Base-by-base conservation (phyloP, 2,888 invertebrate genomes). In the Idaea biselata region DNA sequence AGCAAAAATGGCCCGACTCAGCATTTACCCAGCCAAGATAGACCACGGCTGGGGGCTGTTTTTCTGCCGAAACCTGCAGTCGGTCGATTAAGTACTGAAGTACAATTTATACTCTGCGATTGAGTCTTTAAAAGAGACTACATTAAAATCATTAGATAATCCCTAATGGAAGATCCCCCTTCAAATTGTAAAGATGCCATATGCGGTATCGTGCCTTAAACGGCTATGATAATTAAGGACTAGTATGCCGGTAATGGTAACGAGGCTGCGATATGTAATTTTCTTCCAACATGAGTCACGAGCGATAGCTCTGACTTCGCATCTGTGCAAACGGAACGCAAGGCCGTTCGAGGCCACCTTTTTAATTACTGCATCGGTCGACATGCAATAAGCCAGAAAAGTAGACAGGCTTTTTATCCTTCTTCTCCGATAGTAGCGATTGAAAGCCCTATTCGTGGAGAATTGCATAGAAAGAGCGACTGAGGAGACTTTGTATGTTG, bases 311-410 rank as follows among this genome's bases (percentile, higher is more conserved):
- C 62, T 73, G 73, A 73, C 60, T 67, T 75, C 76, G 79, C 87
- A 87, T 83, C 87, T 88, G 87, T 80, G 73, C 82, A 87, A 87
- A 85, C 84, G 78, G 70, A 67, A 70, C 74, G 74, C 88, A 87
- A 87, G 88, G 88, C 78, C 87, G 81, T 60, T 65, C 81, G 82
- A 81, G 84, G 85, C 81, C 81, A 78, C 69, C 72, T 63, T 75
- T 77, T 77, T 81, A 81, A 83, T 84, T 80, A 79, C 72, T 79
- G 70, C 78, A 75, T 63, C 58, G 44, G 57, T 57, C 62, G 60
- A 62, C 75, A 73, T 68, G 62, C 65, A 63, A 64, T 69, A 67
- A 67, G 69, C 66, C 60, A 60, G 58, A 58, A 59, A 33, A 33
- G 6, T 11, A 33, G 33, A 33, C 7, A 44, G 44, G 14, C 0